Evolutionary conservation across 2,113 vertebrate species (phyloP).

Genomic region (Hippocampus zosterae): DNA sequence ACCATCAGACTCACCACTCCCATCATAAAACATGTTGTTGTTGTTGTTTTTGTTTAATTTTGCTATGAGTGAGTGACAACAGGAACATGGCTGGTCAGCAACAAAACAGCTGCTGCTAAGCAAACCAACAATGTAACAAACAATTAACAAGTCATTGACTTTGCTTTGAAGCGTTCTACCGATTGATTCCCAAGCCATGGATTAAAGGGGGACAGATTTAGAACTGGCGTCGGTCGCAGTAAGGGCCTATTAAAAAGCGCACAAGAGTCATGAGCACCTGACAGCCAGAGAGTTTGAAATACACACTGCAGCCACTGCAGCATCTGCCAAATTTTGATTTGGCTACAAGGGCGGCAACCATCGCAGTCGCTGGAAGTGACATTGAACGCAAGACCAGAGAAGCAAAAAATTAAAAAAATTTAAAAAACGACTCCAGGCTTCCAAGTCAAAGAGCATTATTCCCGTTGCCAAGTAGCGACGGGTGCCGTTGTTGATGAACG

Average conservation of each 20-base stretch:
- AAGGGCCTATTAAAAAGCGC: constrained; percentile 15
- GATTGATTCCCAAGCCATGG: constrained; percentile 18
- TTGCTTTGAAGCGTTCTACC: constrained; percentile 6
- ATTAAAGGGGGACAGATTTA: constrained; percentile 37
- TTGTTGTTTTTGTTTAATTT: no score
- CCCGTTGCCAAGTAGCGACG: constrained; percentile 2
- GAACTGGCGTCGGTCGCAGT: not conserved
- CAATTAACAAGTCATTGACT: not conserved
- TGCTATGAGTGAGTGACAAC: no score
- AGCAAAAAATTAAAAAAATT: not conserved
- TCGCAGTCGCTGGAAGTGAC: not conserved
- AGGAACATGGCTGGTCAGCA: no score
- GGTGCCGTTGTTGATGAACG: constrained; percentile 36
- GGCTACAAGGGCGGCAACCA: not conserved
- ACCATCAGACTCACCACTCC: no score
- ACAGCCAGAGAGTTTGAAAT: constrained; percentile 20
- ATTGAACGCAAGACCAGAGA: constrained; percentile 10
- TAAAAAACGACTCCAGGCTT: not conserved
- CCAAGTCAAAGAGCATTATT: constrained; percentile 16
- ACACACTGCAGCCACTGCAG: not conserved
- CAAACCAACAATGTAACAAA: not conserved
- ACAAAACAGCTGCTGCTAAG: not conserved
- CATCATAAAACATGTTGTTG: no score
- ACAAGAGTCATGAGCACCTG: constrained; percentile 16
- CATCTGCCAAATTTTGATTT: not conserved